Base-by-base conservation (phyloP, 2,113 vertebrate species). In the Neolamprologus longior region DNA sequence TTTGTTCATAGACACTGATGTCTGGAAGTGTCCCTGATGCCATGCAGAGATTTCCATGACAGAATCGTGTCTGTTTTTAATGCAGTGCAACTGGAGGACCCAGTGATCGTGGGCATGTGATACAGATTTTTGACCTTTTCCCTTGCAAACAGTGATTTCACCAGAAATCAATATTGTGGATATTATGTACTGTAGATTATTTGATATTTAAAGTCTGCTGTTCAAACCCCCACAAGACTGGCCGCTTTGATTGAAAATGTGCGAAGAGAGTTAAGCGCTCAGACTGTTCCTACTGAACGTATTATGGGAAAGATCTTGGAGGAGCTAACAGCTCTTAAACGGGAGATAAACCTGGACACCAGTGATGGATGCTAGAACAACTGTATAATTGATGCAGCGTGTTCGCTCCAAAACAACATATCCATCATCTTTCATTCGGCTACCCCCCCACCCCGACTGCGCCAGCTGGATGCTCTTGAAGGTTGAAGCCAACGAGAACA, bases 91-190 rank as follows among this genome's bases (percentile, higher is more conserved):
- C 58, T 35, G 17, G 58, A 35, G 9, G 31, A 35, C 17, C 58
- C 58, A 12, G 0, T 35, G 6, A 35, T 19, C 5, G 4, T 35
- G 6, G 17, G 6, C 0, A n/a, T n/a, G 31, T 0, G 9, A 63
- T 63, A 12, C 31, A 66, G 61, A 61, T 31, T 17, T 9, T 31
- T 61, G 57, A 14, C 7, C 0, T 71, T 14, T 63, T 63, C 4
- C 17, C 2, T 63, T 7, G 35, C 19, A 21, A 37, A 68, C 63
- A 68, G 19, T 40, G 63, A 40, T 2, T 5, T 66, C 19, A 9
- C 1, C 35, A 14, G 63, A 61, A 6, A 61, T 61, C 57, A 17
- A 61, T 10, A 61, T 61, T 31, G 14, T 61, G 14, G 7, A 40
- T 71, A 42, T 71, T 71, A 24, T 1, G 7, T 71, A 3, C 35